Evolutionary conservation across 2,113 vertebrate genomes (phyloP).

Genomic region (Collichthys lucidus): DNA sequence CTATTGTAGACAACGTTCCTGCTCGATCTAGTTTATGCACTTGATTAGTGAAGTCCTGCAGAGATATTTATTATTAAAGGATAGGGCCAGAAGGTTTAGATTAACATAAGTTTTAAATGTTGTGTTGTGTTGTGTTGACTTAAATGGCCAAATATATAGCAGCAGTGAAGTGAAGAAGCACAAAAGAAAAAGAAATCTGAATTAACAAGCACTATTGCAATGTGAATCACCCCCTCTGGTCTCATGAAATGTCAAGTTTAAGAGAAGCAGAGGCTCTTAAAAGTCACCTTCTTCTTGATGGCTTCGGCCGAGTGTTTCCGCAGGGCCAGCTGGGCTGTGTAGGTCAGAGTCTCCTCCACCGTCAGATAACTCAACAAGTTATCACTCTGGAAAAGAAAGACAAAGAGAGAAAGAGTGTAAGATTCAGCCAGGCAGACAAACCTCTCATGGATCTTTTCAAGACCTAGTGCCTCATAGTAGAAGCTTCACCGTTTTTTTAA

Average conservation of each 20-base stretch:
- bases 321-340: conserved; percentile 90
- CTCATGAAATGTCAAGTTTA: rapidly evolving
- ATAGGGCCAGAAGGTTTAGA: not conserved
- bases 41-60: not conserved
- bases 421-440: too few species aligned
- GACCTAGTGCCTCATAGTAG: not conserved
- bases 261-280: not conserved
- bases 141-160: not conserved
- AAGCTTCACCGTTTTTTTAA: not conserved
- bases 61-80: not conserved
- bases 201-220: too few species aligned
- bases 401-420: conserved; percentile 5
- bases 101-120: not conserved
- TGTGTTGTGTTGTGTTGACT: too few species aligned
- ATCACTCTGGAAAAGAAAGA: conserved; percentile 84
- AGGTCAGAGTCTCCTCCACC: conserved; percentile 91
- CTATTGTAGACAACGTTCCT: not conserved
- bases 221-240: not conserved
- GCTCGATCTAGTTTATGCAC: not conserved
- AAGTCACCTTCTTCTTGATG: conserved; percentile 88
- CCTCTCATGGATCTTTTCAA: not conserved
- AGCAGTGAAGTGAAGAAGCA: not conserved
- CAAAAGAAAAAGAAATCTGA: too few species aligned
- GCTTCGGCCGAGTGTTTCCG: conserved; percentile 75
- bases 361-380: conserved; percentile 93